These are phyloP conservation scores for Sinotaia quadrata DNA, from an alignment of 2,888 invertebrate genomes.

Conservation along the genomic window DNA sequence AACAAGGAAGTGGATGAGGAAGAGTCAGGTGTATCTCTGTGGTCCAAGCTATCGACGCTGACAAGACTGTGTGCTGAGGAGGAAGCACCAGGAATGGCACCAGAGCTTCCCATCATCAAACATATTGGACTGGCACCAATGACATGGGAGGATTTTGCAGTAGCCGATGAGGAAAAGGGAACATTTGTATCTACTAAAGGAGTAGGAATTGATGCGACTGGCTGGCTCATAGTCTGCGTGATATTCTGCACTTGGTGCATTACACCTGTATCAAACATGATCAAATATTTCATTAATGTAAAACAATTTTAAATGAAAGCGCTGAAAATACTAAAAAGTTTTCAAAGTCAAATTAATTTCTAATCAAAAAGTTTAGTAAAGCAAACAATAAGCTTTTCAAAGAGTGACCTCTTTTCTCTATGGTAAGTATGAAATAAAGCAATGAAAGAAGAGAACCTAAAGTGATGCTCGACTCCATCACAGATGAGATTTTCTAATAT, in stretches of 20 bases:
- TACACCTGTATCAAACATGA: conserved; percentile 75
- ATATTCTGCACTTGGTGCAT: conserved; percentile 88
- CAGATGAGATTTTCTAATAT: too few relatives aligned
- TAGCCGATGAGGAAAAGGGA: conserved; percentile 13
- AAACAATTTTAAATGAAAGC: too few relatives aligned
- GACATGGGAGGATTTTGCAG: conserved; percentile 37
- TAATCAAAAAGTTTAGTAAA: too few relatives aligned
- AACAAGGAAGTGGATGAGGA: conserved; percentile 16
- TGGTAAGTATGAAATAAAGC: too few relatives aligned
- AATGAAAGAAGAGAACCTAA: too few relatives aligned
- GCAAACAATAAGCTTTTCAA: too few relatives aligned
- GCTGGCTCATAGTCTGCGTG: conserved; percentile 73
- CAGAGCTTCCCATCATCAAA: conserved; percentile 9
- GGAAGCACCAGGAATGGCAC: conserved; percentile 13
- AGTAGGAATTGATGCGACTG: conserved; percentile 38
- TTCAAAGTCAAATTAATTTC: too few relatives aligned
- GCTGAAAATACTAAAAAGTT: too few relatives aligned
- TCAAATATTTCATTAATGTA: too few relatives aligned
- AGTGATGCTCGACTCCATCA: too few relatives aligned
- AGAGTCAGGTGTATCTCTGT: conserved; percentile 15
- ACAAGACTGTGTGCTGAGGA: conserved; percentile 24
- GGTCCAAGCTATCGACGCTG: conserved; percentile 29
- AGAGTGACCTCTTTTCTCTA: too few relatives aligned
- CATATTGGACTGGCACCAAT: conserved; percentile 6
- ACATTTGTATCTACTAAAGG: conserved; percentile 18